Base-by-base conservation (phyloP, 2,797 vertebrate species). In the Malurus splendens region DNA sequence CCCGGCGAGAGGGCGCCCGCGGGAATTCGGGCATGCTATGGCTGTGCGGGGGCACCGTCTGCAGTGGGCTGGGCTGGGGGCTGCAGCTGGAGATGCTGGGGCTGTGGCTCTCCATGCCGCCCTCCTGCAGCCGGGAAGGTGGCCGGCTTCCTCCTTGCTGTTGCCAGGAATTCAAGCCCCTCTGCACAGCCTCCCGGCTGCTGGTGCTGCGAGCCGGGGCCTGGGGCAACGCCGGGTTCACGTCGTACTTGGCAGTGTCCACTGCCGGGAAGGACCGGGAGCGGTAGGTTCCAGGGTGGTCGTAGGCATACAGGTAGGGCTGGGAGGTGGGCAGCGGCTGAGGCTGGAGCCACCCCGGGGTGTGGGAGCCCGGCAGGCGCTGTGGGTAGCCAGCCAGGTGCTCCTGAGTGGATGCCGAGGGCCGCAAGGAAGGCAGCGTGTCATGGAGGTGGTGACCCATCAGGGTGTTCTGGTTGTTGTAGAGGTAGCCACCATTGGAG, bases 91-190 rank as follows among this genome's bases (percentile, higher is more conserved):
- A 96, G 18, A 94, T 14, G 7, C 95, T 92, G 38, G 93, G 92
- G 44, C 78, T 38, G 79, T 94, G 92, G 65, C 92, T 97, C 57
- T 97, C 97, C 55, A 82, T 6, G 19, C 73, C 66, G 0, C 97
- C 97, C n/a, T 98, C 98, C 32, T 95, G 96, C 60, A 96, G 95
- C 28, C 85, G 92, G 48, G 96, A 97, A 41, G 96, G 90, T 0
- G 95, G 94, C 48, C 95, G 90, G 81, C 96, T 96, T 71, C 94
- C 96, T 73, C 98, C 98, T 41, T 98, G 99, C 54, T 97, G 98
- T 84, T 99, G 99, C 99, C 99, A 99, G 48, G 98, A 98, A 52
- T 98, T 99, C 73, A 99, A 97, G 14, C 99, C 99, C 30, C 99
- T 98, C 95, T 99, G 99, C 60, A 99, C 99, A 0, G 99, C 99